phyloP scores from a whole-genome alignment of 1,140 invertebrate genomes.

The silkworm (Bombyx mori) region DNA sequence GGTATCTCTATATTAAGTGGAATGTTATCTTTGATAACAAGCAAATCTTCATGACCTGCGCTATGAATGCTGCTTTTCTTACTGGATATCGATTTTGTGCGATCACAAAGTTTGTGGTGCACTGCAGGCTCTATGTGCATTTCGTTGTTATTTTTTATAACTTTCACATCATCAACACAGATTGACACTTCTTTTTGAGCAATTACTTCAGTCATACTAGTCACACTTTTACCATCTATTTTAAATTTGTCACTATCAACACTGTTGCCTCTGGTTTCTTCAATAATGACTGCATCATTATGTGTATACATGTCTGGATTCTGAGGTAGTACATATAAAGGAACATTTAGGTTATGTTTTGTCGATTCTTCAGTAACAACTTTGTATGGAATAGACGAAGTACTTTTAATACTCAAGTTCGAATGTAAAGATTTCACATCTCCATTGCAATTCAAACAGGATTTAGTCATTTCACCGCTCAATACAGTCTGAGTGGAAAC shows the following conservation, averaged over 20 bases:
- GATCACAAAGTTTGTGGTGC: constrained; percentile 74
- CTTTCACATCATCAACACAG: constrained; percentile 40
- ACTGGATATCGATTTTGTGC: constrained; percentile 56
- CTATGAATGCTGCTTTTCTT: constrained; percentile 56
- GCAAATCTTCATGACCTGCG: constrained; percentile 38
- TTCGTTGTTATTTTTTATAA: constrained; percentile 38
- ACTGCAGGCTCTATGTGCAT: constrained; percentile 70
- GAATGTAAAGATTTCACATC: constrained; percentile 61
- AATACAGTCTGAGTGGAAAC: constrained; percentile 74
- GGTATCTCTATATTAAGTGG: constrained; percentile 33
- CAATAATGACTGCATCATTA: constrained; percentile 12
- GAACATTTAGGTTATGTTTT: constrained; percentile 24
- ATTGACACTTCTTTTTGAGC: constrained; percentile 30
- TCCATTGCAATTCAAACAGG: constrained; percentile 73
- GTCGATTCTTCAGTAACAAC: constrained; percentile 46
- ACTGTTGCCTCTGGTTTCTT: constrained; percentile 19
- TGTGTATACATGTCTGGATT: constrained; percentile 17
- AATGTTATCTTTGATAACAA: constrained; percentile 40
- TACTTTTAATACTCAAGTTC: constrained; percentile 49
- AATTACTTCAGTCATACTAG: constrained; percentile 21
- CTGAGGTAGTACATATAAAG: constrained; percentile 48
- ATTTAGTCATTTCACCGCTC: constrained; percentile 66
- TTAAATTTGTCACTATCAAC: constrained; percentile 23
- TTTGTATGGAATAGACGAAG: constrained; percentile 46
- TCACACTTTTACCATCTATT: constrained; percentile 11